Percentiles rank a stretch among this genome's conserved stretches.
These are phyloP conservation scores for Drosophila ficusphila DNA, from an alignment of 1,140 invertebrate genomes.

Conservation along the genomic window DNA sequence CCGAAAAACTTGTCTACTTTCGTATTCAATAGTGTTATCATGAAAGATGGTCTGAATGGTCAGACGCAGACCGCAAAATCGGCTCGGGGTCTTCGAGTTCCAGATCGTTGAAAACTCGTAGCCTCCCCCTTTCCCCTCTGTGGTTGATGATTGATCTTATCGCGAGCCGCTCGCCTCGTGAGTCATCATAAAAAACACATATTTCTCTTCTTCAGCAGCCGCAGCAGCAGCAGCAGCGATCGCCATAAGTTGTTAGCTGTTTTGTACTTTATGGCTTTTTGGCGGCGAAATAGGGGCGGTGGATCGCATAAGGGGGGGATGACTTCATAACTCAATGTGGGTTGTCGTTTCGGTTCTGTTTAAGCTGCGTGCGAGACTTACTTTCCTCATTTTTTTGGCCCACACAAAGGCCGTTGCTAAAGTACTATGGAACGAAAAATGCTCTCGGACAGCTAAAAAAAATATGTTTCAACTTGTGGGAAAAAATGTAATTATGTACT, in stretches of 20 bases:
- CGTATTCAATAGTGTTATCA: conserved; percentile 81
- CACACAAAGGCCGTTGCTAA: conserved; percentile 68
- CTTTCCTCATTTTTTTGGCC: conserved; percentile 49
- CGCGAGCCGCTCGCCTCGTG: conserved; percentile 55
- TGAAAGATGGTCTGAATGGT: conserved; percentile 45
- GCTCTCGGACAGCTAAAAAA: background rate
- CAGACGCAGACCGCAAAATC: conserved; percentile 40
- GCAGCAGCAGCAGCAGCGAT: conserved; percentile 58
- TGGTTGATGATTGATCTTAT: conserved; percentile 78
- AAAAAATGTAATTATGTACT: conserved; percentile 24
- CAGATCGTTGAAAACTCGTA: conserved; percentile 32
- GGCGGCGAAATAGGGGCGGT: conserved; percentile 35
- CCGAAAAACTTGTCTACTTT: conserved; percentile 78
- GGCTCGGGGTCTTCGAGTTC: conserved; percentile 11
- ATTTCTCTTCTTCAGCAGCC: conserved; percentile 55
- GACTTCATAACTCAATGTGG: conserved; percentile 76
- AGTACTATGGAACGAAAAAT: conserved; percentile 44
- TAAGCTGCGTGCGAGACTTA: conserved; percentile 64
- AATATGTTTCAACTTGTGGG: background rate
- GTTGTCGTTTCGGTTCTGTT: conserved; percentile 47
- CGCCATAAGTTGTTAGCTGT: conserved; percentile 74
- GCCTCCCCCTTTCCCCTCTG: conserved; percentile 14
- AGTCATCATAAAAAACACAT: conserved; percentile 71
- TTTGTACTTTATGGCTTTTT: conserved; percentile 72
- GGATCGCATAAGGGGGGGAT: conserved; percentile 16